phyloP scores from a whole-genome alignment of 2,113 vertebrate species.

The Calypte anna region DNA sequence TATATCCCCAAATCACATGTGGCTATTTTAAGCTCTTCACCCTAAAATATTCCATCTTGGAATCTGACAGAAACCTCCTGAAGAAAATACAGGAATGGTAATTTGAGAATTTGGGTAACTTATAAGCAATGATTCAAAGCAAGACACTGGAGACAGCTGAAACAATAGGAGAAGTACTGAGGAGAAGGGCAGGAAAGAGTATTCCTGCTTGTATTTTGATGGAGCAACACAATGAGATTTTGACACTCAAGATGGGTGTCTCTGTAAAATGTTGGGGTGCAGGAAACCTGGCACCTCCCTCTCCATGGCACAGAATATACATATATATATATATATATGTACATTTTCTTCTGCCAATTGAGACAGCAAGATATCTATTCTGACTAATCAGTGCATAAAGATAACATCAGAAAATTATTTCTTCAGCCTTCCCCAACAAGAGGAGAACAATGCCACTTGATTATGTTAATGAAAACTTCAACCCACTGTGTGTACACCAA shows the following conservation, averaged over 20 bases:
- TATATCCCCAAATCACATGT: constrained; percentile 19
- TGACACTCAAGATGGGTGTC: background rate
- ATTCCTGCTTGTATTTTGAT: background rate
- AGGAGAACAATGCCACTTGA: background rate
- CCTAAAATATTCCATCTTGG: constrained; percentile 13
- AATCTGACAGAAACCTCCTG: constrained; percentile 18
- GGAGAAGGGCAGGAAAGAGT: background rate
- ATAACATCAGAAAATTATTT: background rate
- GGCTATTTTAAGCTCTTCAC: constrained; percentile 12
- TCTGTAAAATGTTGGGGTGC: background rate
- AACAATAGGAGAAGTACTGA: constrained; percentile 8
- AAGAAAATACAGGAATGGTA: constrained; percentile 13
- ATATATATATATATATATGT: background rate
- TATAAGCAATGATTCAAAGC: constrained; percentile 15
- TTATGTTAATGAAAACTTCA: background rate
- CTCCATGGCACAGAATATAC: background rate
- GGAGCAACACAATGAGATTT: background rate
- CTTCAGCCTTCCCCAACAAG: background rate
- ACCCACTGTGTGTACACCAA: background rate
- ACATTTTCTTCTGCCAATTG: background rate
- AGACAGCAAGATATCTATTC: background rate
- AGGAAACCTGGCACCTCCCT: background rate
- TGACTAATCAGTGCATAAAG: background rate
- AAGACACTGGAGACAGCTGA: constrained; percentile 13
- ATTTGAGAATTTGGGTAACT: constrained; percentile 3